Base-by-base conservation (phyloP, 2,888 invertebrate genomes). In the Andrena marginata region DNA sequence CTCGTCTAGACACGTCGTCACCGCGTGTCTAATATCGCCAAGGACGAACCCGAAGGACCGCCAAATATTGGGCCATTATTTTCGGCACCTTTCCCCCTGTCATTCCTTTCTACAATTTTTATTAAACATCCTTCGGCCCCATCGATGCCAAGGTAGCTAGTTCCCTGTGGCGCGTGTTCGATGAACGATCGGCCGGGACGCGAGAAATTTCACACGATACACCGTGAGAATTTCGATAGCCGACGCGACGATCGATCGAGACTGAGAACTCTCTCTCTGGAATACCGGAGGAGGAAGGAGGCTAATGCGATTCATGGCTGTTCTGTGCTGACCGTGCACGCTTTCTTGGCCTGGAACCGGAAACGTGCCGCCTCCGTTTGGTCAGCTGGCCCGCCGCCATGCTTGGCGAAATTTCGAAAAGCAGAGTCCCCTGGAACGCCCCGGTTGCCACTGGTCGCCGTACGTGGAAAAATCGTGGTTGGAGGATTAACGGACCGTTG, bases 291-390 rank as follows among this genome's bases (percentile, higher is more conserved):
- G 70, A 80, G 69, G 82, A 90, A 90, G 63, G 88, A 91, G 91
- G 90, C 89, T 90, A 92, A 92, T 91, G 85, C 72, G 86, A 91
- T 91, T 90, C 91, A 86, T 59, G 74, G 49, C 60, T 69, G 63
- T 54, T 23, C 73, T 31, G 4, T 35, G 69, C 23, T 63, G 79
- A 71, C 73, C 64, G 54, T 73, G 72, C 70, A 72, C 85, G 85
- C 88, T 90, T 90, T 90, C 90, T 88, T 89, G 62, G 72, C 56
- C 65, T 86, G 82, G 80, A 85, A 88, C 86, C 89, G 88, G 90
- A 89, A 89, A 77, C 71, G 73, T 64, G 31, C 60, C 72, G 67
- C 62, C 62, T 56, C 54, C 71, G 72, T 80, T 74, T 70, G 71
- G 64, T 67, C 62, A 54, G 59, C 56, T 67, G 48, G 64, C 51